A percentile compares a stretch with the other conserved stretches of the same genome.
Conservation (phyloP, 2,113 vertebrate species). For the Elaphurus davidianus region DNA sequence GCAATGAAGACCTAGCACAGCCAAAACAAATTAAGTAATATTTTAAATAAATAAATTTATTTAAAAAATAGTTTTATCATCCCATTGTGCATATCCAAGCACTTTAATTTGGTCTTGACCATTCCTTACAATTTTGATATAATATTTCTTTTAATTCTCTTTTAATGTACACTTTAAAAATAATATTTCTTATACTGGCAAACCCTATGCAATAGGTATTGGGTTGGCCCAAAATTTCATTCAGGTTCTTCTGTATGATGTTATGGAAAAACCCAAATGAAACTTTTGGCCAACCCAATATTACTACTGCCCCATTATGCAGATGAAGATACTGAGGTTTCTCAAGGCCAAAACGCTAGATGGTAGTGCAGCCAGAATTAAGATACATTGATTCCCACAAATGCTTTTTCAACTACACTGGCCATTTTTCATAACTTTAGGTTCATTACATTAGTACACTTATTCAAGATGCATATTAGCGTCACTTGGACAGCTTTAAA, state of each 20-base stretch:
- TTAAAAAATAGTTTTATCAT: neutral
- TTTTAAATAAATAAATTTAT: neutral
- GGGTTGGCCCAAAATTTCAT: neutral
- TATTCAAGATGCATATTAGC: neutral
- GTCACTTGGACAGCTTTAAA: neutral
- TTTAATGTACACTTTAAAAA: neutral
- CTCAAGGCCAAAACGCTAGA: neutral
- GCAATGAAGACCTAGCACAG: neutral
- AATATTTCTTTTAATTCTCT: neutral
- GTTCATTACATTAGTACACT: neutral
- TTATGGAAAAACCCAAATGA: neutral
- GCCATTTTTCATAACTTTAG: neutral
- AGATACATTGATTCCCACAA: neutral
- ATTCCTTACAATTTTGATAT: neutral
- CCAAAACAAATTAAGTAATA: neutral
- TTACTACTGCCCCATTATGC: neutral
- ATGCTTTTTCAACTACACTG: neutral
- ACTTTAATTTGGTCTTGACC: neutral
- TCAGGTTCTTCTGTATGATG: neutral
- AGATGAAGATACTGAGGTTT: neutral
- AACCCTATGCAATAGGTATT: neutral
- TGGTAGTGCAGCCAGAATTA: neutral
- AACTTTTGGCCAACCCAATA: neutral
- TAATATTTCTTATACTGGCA: neutral
- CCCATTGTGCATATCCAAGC: neutral